These are phyloP conservation scores for Xylota sylvarum DNA, from an alignment of 2,888 invertebrate genomes.

Conservation along the genomic window DNA sequence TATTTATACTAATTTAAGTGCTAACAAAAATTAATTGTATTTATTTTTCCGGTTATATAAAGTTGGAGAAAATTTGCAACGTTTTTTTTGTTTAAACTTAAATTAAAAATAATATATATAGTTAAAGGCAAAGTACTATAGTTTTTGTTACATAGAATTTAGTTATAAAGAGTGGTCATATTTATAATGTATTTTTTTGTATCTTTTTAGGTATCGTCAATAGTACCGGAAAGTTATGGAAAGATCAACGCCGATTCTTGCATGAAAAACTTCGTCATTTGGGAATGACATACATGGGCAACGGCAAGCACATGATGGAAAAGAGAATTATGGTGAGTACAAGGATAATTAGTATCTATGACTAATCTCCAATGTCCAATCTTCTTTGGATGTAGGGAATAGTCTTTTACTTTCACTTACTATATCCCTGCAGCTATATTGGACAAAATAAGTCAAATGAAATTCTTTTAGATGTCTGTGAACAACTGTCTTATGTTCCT, in stretches of 20 bases:
- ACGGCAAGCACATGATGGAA: slow-evolving; percentile 93
- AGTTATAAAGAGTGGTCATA: neutral
- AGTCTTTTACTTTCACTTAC: too few species aligned
- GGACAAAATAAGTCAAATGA: too few species aligned
- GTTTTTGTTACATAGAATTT: neutral
- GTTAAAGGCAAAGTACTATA: neutral
- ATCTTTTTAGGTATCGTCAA: slow-evolving; percentile 90
- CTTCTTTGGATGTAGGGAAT: too few species aligned
- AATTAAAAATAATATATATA: neutral
- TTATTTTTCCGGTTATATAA: slow-evolving; percentile 17
- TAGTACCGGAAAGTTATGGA: slow-evolving; percentile 95
- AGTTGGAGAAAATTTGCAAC: neutral
- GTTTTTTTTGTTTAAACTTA: neutral
- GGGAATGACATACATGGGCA: slow-evolving; percentile 94
- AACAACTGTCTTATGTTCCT: too few species aligned
- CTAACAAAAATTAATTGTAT: slow-evolving; percentile 19
- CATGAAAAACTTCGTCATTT: slow-evolving; percentile 94
- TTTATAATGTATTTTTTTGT: slow-evolving; percentile 7
- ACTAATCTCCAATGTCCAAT: too few species aligned
- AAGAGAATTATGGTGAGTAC: slow-evolving; percentile 91
- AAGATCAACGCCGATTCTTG: slow-evolving; percentile 94
- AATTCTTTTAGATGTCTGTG: too few species aligned
- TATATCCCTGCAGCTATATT: too few species aligned
- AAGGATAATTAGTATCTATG: too few species aligned
- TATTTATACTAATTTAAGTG: slow-evolving; percentile 20